A percentile compares a stretch with the other conserved stretches of the same genome.
phyloP scores from a whole-genome alignment of 1,140 invertebrate genomes.

The Drosophila elegans region DNA sequence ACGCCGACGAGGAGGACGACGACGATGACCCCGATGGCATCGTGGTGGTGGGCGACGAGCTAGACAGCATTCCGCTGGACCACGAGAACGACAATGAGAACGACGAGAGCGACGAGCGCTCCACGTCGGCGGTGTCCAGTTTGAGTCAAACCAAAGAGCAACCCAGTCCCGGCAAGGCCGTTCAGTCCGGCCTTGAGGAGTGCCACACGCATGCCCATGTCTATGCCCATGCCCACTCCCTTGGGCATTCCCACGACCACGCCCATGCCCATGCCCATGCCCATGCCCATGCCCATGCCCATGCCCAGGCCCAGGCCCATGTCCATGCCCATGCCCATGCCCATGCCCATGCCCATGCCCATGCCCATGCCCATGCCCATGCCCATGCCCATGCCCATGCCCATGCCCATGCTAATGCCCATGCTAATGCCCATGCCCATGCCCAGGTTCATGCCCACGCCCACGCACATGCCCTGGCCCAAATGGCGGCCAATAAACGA shows the following conservation, averaged over 20 bases:
- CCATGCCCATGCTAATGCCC: slow-evolving; percentile 25
- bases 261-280: slow-evolving; percentile 88
- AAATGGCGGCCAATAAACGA: slow-evolving; percentile 86
- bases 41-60: slow-evolving; percentile 85
- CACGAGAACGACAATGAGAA: slow-evolving; percentile 18
- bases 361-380: slow-evolving; percentile 85
- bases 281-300: slow-evolving; percentile 76
- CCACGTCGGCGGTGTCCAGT: slow-evolving; percentile 85
- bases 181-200: slow-evolving; percentile 87
- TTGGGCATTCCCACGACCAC: slow-evolving; percentile 55
- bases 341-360: slow-evolving; percentile 71
- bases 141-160: slow-evolving; percentile 88
- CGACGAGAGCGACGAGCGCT: slow-evolving; percentile 67
- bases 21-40: slow-evolving; percentile 85
- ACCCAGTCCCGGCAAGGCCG: slow-evolving; percentile 57
- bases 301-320: slow-evolving; percentile 82
- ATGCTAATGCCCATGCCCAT: slow-evolving; percentile 88
- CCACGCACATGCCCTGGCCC: slow-evolving; percentile 71
- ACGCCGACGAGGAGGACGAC: slow-evolving; percentile 83
- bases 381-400: slow-evolving; percentile 77
- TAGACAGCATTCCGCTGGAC: slow-evolving; percentile 65
- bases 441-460: slow-evolving; percentile 68
- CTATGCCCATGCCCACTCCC: slow-evolving; percentile 67
- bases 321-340: slow-evolving; percentile 85
- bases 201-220: slow-evolving; percentile 85